phyloP scores from a whole-genome alignment of 2,888 invertebrate species.

The Leucoma salicis region DNA sequence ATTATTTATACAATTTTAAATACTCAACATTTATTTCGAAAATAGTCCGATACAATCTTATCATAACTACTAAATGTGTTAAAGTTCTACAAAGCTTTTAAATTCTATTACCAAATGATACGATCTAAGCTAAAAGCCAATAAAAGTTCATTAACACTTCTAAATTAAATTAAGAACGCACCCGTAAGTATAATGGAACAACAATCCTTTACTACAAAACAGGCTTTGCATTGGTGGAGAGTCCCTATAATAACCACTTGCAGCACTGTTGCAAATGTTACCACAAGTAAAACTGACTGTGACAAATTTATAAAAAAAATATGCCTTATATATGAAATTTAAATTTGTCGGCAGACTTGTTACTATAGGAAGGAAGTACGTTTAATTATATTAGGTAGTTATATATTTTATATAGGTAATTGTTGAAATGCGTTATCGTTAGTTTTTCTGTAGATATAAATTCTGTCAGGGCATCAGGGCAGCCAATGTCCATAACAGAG shows the following conservation, averaged over 20 bases:
- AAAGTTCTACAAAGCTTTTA: no score
- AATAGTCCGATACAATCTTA: no score
- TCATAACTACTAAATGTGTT: no score
- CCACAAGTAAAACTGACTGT: conserved; percentile 26
- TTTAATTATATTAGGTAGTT: no score
- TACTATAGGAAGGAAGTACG: no score
- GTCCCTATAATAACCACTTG: conserved; percentile 19
- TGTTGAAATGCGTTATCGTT: no score
- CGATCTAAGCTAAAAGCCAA: neutral
- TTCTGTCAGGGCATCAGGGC: no score
- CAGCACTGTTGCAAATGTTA: conserved; percentile 34
- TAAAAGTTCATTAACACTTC: conserved; percentile 3
- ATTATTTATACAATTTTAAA: no score
- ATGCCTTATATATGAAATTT: conserved; percentile 32
- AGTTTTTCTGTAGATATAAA: no score
- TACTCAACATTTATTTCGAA: no score
- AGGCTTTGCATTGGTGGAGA: conserved; percentile 1
- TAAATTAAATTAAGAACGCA: conserved; percentile 24
- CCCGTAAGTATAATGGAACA: conserved; percentile 20
- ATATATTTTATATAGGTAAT: no score
- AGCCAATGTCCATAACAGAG: no score
- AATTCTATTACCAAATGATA: neutral
- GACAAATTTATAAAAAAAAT: conserved; percentile 38
- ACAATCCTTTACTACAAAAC: conserved; percentile 21
- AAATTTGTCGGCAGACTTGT: conserved; percentile 22